These are phyloP conservation scores for Episyrphus balteatus DNA, from an alignment of 1,140 invertebrate species.

Conservation along the genomic window DNA sequence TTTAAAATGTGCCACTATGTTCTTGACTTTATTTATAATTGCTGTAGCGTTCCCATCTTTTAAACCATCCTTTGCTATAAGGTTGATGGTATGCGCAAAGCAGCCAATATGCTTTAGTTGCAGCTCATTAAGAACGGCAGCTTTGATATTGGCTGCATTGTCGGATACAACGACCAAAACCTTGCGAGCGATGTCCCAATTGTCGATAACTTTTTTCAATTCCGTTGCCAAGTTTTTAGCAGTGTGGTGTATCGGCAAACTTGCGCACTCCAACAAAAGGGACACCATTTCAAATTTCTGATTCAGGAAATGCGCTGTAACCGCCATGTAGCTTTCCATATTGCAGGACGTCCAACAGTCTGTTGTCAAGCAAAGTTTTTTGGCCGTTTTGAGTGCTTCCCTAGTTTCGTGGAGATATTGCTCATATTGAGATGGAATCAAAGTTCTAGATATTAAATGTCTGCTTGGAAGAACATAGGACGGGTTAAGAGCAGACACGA, in stretches of 20 bases:
- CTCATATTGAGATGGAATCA: not conserved
- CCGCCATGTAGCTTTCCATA: constrained; percentile 3
- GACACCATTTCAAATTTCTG: constrained; percentile 5
- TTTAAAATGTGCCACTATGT: not conserved
- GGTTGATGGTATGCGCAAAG: not conserved
- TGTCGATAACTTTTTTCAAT: not conserved
- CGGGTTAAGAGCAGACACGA: not conserved
- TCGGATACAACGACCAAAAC: not conserved
- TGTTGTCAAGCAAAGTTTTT: not conserved
- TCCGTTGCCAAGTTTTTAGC: not conserved
- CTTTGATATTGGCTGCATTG: not conserved
- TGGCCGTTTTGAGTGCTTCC: not conserved
- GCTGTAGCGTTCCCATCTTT: not conserved
- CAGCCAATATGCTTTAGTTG: not conserved
- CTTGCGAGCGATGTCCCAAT: not conserved
- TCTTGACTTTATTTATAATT: not conserved
- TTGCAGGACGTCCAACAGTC: constrained; percentile 4
- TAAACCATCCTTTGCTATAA: too few species aligned
- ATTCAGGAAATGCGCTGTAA: constrained; percentile 7
- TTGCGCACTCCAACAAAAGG: not conserved
- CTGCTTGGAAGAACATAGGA: not conserved
- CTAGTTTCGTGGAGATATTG: not conserved
- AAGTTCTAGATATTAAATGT: not conserved
- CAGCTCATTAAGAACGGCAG: too few species aligned
- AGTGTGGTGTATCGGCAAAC: not conserved